Conservation (phyloP, 1,140 invertebrate genomes). For the Phthorimaea operculella region DNA sequence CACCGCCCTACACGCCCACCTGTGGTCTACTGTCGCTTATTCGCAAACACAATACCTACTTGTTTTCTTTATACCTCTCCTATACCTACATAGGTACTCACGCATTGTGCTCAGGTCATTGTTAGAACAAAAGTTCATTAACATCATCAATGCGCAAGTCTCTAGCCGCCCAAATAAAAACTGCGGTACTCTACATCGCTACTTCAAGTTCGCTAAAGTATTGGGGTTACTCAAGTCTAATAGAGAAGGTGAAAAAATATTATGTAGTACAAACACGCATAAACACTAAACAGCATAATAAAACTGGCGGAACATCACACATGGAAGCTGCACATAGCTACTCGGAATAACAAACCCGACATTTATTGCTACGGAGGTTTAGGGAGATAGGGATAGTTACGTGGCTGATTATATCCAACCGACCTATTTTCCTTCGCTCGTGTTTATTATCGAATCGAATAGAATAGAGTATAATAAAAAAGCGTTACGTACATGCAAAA, state of each 20-base stretch:
- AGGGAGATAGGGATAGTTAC: background rate
- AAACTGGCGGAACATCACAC: conserved; percentile 62
- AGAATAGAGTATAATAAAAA: background rate
- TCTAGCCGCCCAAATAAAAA: background rate
- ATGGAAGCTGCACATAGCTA: conserved; percentile 50
- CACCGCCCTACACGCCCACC: conserved; percentile 56
- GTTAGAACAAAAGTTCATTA: background rate
- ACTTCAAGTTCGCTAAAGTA: background rate
- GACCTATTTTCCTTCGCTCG: too few relatives aligned
- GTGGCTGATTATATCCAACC: too few relatives aligned
- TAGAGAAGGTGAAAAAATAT: background rate
- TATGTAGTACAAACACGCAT: conserved; percentile 18
- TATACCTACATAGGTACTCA: background rate
- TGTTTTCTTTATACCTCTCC: background rate
- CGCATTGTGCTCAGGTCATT: background rate
- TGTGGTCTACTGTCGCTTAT: conserved; percentile 42
- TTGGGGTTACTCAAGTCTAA: background rate
- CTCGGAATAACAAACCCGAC: conserved; percentile 42
- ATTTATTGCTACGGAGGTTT: conserved; percentile 18
- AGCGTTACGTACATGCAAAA: background rate
- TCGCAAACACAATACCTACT: conserved; percentile 41
- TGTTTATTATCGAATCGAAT: background rate
- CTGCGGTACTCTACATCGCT: background rate
- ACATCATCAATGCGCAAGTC: background rate
- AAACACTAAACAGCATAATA: conserved; percentile 56